phyloP scores from a whole-genome alignment of 2,888 invertebrate species.

The Drosophila flavopinicola region DNA sequence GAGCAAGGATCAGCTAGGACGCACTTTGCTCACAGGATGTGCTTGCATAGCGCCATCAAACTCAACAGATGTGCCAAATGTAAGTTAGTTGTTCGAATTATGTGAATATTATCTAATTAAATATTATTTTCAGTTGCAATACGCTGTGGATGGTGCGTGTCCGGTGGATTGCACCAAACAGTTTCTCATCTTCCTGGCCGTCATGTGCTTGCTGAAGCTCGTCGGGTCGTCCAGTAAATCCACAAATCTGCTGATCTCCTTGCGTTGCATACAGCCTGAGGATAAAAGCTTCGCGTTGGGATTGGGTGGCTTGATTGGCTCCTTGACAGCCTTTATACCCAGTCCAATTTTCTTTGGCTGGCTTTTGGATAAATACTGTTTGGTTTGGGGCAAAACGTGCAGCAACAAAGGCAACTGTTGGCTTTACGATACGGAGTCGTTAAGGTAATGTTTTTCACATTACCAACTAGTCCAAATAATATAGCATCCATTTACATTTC shows the following conservation, averaged over 20 bases:
- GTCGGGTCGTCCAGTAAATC: slow-evolving; percentile 86
- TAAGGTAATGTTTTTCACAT: slow-evolving; percentile 78
- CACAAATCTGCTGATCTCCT: slow-evolving; percentile 86
- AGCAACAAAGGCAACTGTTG: slow-evolving; percentile 89
- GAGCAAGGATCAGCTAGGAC: slow-evolving; percentile 40
- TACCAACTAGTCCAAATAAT: background rate
- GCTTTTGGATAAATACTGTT: slow-evolving; percentile 87
- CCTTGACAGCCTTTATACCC: slow-evolving; percentile 89
- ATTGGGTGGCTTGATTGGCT: slow-evolving; percentile 87
- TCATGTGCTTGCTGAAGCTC: slow-evolving; percentile 86
- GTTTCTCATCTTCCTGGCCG: slow-evolving; percentile 85
- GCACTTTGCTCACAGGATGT: slow-evolving; percentile 52
- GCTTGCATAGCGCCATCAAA: slow-evolving; percentile 41
- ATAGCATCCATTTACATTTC: slow-evolving; percentile 8
- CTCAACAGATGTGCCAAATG: slow-evolving; percentile 13
- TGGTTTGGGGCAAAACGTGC: slow-evolving; percentile 91
- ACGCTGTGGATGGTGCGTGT: slow-evolving; percentile 84
- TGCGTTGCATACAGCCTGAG: slow-evolving; percentile 88
- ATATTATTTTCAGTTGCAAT: slow-evolving; percentile 35
- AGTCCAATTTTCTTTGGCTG: slow-evolving; percentile 90
- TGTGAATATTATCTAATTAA: background rate
- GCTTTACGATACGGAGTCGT: slow-evolving; percentile 88
- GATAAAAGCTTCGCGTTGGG: slow-evolving; percentile 89
- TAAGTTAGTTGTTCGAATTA: background rate
- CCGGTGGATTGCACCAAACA: slow-evolving; percentile 86